These are phyloP conservation scores for Antitype chi DNA, from an alignment of 2,888 invertebrate genomes.

Conservation along the genomic window DNA sequence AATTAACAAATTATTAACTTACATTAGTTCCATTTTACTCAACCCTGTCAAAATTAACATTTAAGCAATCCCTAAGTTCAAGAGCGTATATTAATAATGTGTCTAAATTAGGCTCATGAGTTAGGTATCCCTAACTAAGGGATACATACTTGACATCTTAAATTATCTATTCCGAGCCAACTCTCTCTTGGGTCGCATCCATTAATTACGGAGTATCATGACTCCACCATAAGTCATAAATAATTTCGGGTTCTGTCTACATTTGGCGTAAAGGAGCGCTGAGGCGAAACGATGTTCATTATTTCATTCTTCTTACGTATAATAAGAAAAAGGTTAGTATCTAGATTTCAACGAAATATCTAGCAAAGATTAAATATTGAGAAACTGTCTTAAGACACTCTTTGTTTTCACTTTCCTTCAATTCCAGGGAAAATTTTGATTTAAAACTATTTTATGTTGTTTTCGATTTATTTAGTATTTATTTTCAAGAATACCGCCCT, in stretches of 20 bases:
- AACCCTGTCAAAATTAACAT: constrained; percentile 18
- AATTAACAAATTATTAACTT: constrained; percentile 1
- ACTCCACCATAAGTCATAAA: constrained; percentile 39
- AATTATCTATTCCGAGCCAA: constrained; percentile 45
- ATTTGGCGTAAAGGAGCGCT: background rate
- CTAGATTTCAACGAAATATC: background rate
- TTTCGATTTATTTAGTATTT: background rate
- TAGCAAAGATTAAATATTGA: background rate
- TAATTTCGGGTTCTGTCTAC: constrained; percentile 17
- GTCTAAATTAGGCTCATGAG: constrained; percentile 40
- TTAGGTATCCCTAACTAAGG: constrained; percentile 41
- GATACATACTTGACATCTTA: constrained; percentile 47
- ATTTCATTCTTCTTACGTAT: background rate
- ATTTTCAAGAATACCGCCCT: background rate
- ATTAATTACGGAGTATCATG: constrained; percentile 55
- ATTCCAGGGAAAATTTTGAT: background rate
- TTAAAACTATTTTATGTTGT: background rate
- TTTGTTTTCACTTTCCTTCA: background rate
- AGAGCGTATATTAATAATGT: constrained; percentile 32
- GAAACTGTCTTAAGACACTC: background rate
- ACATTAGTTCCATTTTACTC: background rate
- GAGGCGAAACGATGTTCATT: background rate
- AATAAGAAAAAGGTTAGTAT: background rate
- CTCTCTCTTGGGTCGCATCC: constrained; percentile 41
- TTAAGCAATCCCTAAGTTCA: constrained; percentile 6